Conservation (phyloP, 2,113 vertebrate genomes). For the Catharus minimus region DNA sequence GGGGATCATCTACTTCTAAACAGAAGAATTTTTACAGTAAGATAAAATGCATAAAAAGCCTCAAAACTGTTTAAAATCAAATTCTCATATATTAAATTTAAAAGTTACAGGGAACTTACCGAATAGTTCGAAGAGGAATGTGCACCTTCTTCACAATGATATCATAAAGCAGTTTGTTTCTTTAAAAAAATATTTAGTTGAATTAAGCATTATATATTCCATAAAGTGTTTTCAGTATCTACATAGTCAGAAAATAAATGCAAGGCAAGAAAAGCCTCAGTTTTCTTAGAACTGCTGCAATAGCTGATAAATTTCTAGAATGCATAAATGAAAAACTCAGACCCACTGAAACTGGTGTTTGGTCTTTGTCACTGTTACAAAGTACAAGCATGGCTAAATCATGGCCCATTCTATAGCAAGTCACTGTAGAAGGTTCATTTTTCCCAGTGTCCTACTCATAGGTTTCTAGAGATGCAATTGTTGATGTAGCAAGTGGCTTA, state of each 20-base stretch:
- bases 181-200: conserved; percentile 56
- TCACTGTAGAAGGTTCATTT: not conserved
- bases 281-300: not conserved
- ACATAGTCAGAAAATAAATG: not conserved
- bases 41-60: not conserved
- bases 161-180: conserved; percentile 93
- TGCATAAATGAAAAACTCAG: not conserved
- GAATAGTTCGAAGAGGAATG: conserved; percentile 84
- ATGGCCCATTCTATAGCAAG: not conserved
- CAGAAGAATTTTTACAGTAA: not conserved
- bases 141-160: conserved; percentile 82
- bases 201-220: not conserved
- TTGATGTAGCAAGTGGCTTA: not conserved
- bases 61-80: not conserved
- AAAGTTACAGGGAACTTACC: conserved; percentile 73
- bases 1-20: not conserved
- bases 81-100: not conserved
- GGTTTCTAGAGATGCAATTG: not conserved
- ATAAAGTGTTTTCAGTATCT: not conserved
- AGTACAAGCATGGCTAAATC: not conserved
- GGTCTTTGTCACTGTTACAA: not conserved
- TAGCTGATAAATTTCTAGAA: not conserved
- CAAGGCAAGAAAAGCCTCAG: not conserved
- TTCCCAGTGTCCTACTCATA: not conserved
- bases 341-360: not conserved